Conservation (phyloP, 2,888 invertebrate species). For the Lycaena phlaeas region DNA sequence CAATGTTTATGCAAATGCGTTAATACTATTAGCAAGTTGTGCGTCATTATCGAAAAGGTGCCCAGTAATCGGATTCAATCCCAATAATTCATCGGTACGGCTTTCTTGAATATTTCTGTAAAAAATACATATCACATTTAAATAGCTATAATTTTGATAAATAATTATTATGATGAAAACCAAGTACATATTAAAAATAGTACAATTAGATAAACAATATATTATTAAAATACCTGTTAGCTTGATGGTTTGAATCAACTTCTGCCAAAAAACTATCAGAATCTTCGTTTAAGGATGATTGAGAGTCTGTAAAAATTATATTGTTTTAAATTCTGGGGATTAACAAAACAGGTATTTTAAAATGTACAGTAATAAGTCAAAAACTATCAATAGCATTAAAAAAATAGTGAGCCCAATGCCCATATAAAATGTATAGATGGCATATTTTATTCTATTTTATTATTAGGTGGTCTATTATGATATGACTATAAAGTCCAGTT, state of each 20-base stretch:
- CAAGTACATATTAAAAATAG: not conserved
- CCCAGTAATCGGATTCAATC: conserved; percentile 37
- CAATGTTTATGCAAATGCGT: conserved; percentile 37
- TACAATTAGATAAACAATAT: conserved; percentile 4
- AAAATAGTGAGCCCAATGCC: too few relatives aligned
- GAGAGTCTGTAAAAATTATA: conserved; percentile 63
- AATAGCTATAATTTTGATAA: too few relatives aligned
- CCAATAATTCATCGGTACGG: conserved; percentile 35
- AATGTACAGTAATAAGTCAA: too few relatives aligned
- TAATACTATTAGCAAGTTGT: conserved; percentile 36
- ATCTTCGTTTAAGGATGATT: conserved; percentile 67
- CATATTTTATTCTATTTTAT: too few relatives aligned
- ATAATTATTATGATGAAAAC: too few relatives aligned
- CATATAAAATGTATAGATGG: too few relatives aligned
- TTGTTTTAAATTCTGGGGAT: too few relatives aligned
- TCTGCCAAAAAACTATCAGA: conserved; percentile 62
- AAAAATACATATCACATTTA: conserved; percentile 6
- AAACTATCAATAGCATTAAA: too few relatives aligned
- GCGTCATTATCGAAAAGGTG: conserved; percentile 41
- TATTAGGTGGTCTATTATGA: too few relatives aligned
- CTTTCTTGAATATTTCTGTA: conserved; percentile 41
- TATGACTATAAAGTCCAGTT: too few relatives aligned
- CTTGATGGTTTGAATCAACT: conserved; percentile 37
- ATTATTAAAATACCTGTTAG: conserved; percentile 41
- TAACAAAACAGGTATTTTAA: too few relatives aligned